Evolutionary conservation across 1,140 invertebrate genomes (phyloP).

Genomic region (Rhopalosiphum padi): DNA sequence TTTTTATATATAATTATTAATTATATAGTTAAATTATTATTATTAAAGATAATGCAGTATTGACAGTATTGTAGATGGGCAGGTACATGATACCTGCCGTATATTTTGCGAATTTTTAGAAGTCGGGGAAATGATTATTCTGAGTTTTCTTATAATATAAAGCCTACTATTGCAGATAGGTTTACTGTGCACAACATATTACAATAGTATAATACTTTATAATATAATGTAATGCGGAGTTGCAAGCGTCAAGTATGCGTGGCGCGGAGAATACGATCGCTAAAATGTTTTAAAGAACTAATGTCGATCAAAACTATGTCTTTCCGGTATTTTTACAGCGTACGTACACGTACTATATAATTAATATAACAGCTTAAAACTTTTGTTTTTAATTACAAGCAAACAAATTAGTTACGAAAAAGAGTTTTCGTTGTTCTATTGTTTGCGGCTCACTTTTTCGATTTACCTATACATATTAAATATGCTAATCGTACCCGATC

Average conservation of each 20-base stretch:
- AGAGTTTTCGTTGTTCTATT: constrained; percentile 24
- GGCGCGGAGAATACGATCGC: not conserved
- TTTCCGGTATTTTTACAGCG: not conserved
- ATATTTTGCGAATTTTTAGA: not conserved
- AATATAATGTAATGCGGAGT: not conserved
- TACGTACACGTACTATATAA: not conserved
- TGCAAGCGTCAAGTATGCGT: not conserved
- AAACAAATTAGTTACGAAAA: constrained; percentile 37
- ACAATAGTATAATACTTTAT: not conserved
- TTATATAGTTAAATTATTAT: too few relatives aligned
- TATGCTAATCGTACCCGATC: constrained; percentile 13
- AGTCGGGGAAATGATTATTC: not conserved
- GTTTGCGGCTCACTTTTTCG: not conserved
- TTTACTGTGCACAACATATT: not conserved
- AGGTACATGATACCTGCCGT: too few relatives aligned
- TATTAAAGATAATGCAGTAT: too few relatives aligned
- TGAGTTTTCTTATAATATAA: not conserved
- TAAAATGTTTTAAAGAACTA: not conserved
- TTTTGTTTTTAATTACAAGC: constrained; percentile 29
- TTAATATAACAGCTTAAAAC: constrained; percentile 12
- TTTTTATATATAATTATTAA: not conserved
- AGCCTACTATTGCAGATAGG: not conserved
- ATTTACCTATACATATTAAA: not conserved
- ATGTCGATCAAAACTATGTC: not conserved
- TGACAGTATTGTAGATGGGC: too few relatives aligned